Percentiles rank a stretch among this genome's conserved stretches.
phyloP scores from a whole-genome alignment of 2,888 invertebrate genomes.

The Graphium colonna region DNA sequence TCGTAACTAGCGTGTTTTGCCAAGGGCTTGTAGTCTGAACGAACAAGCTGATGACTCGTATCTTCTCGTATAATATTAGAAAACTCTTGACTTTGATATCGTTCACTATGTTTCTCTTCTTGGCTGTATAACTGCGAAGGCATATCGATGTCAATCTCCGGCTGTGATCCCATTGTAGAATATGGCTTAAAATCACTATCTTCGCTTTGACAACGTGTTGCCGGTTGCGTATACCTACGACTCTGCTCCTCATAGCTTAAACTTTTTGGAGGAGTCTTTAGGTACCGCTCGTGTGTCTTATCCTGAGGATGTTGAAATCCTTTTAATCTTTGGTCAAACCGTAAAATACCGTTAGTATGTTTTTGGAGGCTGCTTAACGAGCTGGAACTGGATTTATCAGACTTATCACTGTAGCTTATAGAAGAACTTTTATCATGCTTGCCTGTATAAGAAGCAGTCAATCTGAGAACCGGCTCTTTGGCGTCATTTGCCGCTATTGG shows the following conservation, averaged over 20 bases:
- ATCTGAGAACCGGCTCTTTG: slow-evolving; percentile 55
- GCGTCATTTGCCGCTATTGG: slow-evolving; percentile 43
- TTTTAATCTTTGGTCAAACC: slow-evolving; percentile 61
- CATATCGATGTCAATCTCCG: slow-evolving; percentile 78
- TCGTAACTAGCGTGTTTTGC: slow-evolving; percentile 84
- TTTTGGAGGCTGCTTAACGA: slow-evolving; percentile 73
- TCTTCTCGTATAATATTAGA: slow-evolving; percentile 71
- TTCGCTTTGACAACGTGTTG: slow-evolving; percentile 81
- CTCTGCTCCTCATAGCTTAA: slow-evolving; percentile 71
- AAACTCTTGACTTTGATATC: slow-evolving; percentile 84
- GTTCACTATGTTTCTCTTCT: slow-evolving; percentile 82
- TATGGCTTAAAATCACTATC: slow-evolving; percentile 73
- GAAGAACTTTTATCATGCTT: slow-evolving; percentile 72
- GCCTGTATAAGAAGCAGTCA: slow-evolving; percentile 52
- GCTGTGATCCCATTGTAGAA: slow-evolving; percentile 60
- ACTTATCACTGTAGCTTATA: slow-evolving; percentile 74
- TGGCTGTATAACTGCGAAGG: slow-evolving; percentile 80
- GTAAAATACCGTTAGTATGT: slow-evolving; percentile 60
- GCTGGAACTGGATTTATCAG: slow-evolving; percentile 76
- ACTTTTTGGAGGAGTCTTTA: slow-evolving; percentile 70
- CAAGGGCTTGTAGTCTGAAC: slow-evolving; percentile 79
- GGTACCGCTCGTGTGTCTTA: slow-evolving; percentile 55
- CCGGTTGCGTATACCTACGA: slow-evolving; percentile 69
- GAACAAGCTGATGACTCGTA: slow-evolving; percentile 57
- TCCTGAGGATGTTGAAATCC: slow-evolving; percentile 50